Evolutionary conservation across 1,140 invertebrate species (phyloP), one percentile per base, ranked within the genome.

Genomic region (Heterodera carotae): DNA sequence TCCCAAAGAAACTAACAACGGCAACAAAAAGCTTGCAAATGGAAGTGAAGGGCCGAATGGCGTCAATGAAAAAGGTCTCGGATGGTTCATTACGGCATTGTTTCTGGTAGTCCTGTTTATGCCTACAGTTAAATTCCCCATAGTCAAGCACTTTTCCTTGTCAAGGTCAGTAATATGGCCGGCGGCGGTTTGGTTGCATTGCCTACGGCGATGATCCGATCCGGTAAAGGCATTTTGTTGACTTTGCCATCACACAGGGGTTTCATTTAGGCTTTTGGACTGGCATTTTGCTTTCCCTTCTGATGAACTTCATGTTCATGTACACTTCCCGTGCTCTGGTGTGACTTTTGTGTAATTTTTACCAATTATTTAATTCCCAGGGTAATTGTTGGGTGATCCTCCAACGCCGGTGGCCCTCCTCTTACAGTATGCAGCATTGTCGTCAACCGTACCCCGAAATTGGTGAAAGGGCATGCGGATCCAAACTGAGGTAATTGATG

Each of bases 361-460:
- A 25, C 48, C 6, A 0, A 43, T 12, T 8, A 8, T 43, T 43
- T 39, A 56, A 56, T 56, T 56, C 48, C 22, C 4, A 56, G 48
- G 92, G 91, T 0, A 89, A 89, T 59, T 92, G 92, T 86, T 93
- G 92, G 92, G 88, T 91, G 39, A 92, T 93, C 29, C 82, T 93
- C 22, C 91, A 92, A 84, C 90, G 91, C 62, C 85, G 92, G 2
- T 91, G 91, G 85, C 90, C 91, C 48, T 56, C 48, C 15, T 22
- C 15, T 18, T 56, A 0, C 90, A 92, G 79, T 90, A 91, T 85
- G 86, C 90, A 81, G 88, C 85, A 89, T 43, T 90, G 80, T 29
- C 43, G 79, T 76, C 91, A 92, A 84, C 92, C 92, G 0, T 93
- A 92, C 85, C 89, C 92, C 1, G 91, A 91, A 27, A 92, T 93